Percentiles rank a stretch among this genome's conserved stretches.
Evolutionary conservation across 2,797 vertebrate genomes (phyloP).

Genomic region (Pteronotus mesoamericanus): DNA sequence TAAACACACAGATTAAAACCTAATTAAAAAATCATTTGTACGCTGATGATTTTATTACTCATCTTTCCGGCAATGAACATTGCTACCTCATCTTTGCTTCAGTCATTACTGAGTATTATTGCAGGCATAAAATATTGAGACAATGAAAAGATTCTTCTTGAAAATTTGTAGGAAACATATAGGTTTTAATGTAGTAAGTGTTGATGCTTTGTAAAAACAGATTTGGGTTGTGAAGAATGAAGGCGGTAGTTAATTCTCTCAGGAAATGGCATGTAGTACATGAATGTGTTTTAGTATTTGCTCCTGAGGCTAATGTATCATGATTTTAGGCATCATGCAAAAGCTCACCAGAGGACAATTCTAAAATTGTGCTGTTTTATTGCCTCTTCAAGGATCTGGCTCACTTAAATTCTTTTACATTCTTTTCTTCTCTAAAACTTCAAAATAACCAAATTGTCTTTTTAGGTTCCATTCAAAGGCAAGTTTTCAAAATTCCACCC

Average conservation of each 20-base stretch:
- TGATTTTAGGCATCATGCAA: conserved; percentile 79
- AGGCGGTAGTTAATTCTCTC: conserved; percentile 73
- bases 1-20: conserved; percentile 89
- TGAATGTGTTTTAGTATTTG: conserved; percentile 75
- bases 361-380: conserved; percentile 76
- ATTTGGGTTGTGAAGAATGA: conserved; percentile 75
- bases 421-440: conserved; percentile 71
- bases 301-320: conserved; percentile 81
- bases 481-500: conserved; percentile 51
- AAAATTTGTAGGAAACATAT: conserved; percentile 74
- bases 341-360: conserved; percentile 80
- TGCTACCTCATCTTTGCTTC: conserved; percentile 77
- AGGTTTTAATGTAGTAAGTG: conserved; percentile 73
- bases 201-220: conserved; percentile 76
- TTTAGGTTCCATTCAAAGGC: conserved; percentile 7
- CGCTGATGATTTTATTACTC: conserved; percentile 89
- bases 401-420: conserved; percentile 74
- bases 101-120: conserved; percentile 74
- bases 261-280: conserved; percentile 75
- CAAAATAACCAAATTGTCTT: conserved; percentile 65
- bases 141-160: conserved; percentile 69
- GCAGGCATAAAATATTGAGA: conserved; percentile 72
- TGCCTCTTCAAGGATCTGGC: conserved; percentile 73
- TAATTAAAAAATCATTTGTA: conserved; percentile 94
- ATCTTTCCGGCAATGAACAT: conserved; percentile 82